Base-by-base conservation (phyloP, 1,140 invertebrate genomes). In the Saxidomus purpurata region DNA sequence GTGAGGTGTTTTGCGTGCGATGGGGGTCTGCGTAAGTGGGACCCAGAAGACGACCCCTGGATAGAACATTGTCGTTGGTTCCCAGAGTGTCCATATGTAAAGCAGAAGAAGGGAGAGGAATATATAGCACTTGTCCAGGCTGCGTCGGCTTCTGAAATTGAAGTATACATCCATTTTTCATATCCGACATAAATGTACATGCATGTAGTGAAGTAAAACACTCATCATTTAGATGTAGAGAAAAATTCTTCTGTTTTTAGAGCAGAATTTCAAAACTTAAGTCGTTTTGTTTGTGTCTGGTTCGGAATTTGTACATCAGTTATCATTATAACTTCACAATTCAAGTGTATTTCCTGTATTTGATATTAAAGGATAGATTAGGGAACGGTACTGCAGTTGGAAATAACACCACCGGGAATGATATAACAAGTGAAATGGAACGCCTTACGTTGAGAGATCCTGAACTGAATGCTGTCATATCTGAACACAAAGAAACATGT, bases 1-100 rank as follows among this genome's bases (percentile, higher is more conserved):
- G 98, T 98, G 0, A 97, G 97, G 90, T 99, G 98, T 96, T 98
- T 97, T 19, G 98, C 97, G 96, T 98, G 98, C 95, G 96, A 97
- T 92, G 98, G 97, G 80, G 95, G 98, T 61, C 96, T 97, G 91
- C 96, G 96, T 90, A 96, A 97, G 91, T 99, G 97, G 98, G 97
- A 97, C 95, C 94, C 93, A 87, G 97, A 96, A 87, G 98, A 97
- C 96, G 96, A 97, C 93, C 98, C 98, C 9, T 96, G 97, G 91
- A 95, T 96, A 79, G 98, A 98, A 94, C 98, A 99, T 94, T 90
- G 84, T 22, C 36, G 83, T 11, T 92, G 90, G 89, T 92, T 89
- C 77, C 96, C 97, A 4, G 97, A 97, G 81, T 99, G 98, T 93
- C 96, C 96, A 22, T 98, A 97, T 96, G 95, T 99, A 13, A 36